Conservation (phyloP, 1,140 invertebrate species). For the Eupristina koningsbergeri region DNA sequence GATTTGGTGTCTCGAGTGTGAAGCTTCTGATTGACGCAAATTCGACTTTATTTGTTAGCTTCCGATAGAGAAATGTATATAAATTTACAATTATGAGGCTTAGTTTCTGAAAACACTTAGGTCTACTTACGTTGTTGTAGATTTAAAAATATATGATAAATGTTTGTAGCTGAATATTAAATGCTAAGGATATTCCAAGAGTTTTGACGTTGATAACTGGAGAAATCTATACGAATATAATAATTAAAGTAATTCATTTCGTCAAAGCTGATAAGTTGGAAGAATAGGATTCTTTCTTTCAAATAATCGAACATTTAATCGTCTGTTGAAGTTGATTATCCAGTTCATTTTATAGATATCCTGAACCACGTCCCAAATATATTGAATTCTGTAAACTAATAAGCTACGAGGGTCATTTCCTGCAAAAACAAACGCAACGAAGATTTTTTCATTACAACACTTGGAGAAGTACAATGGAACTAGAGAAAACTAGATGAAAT, state of each 20-base stretch:
- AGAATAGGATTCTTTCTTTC: too few species aligned
- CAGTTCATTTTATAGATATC: not conserved
- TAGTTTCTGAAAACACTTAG: too few species aligned
- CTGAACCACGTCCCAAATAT: not conserved
- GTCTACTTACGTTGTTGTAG: too few species aligned
- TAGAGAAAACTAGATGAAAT: not conserved
- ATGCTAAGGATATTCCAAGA: too few species aligned
- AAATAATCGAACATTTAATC: not conserved
- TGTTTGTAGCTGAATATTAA: too few species aligned
- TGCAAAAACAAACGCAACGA: not conserved
- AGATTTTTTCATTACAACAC: not conserved
- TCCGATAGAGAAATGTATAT: too few species aligned
- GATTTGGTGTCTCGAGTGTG: not conserved
- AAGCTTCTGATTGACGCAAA: not conserved
- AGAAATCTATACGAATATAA: too few species aligned
- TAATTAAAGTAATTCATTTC: too few species aligned
- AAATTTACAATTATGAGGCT: too few species aligned
- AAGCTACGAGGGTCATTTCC: not conserved
- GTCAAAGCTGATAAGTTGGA: too few species aligned
- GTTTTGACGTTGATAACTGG: too few species aligned
- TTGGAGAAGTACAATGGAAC: not conserved
- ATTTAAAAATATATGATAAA: too few species aligned
- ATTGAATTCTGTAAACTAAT: not conserved
- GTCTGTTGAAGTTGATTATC: not conserved
- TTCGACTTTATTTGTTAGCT: not conserved